A percentile compares a stretch with the other conserved stretches of the same genome.
phyloP scores from a whole-genome alignment of 1,140 invertebrate genomes.

The Achatina immaculata region DNA sequence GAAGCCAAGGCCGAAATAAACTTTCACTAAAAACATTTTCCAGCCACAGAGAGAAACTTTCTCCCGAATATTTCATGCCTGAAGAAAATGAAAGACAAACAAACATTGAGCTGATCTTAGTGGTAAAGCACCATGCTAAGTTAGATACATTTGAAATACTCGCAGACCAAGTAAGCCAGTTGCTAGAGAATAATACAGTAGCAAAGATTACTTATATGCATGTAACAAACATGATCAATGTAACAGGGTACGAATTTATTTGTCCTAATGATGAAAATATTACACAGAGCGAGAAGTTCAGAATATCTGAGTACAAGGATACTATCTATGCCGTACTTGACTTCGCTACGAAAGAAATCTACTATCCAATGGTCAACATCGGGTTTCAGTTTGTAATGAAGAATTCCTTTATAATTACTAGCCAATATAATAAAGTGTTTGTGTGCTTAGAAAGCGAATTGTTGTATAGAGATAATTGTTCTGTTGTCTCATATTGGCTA shows the following conservation, averaged over 20 bases:
- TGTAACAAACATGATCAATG: not conserved
- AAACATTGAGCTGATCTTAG: not conserved
- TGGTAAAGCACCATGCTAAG: not conserved
- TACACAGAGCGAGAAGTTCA: not conserved
- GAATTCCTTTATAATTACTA: not conserved
- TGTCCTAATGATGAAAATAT: not conserved
- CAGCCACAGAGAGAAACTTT: not conserved
- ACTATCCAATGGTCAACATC: not conserved
- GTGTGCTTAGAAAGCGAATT: not conserved
- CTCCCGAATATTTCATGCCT: not conserved
- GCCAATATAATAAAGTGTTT: not conserved
- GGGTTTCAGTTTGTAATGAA: not conserved
- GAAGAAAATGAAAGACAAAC: not conserved
- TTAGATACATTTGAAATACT: not conserved
- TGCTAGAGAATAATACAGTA: not conserved
- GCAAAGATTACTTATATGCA: not conserved
- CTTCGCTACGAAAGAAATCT: not conserved
- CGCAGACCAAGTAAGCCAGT: not conserved
- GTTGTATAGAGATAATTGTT: not conserved
- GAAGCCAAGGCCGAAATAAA: not conserved
- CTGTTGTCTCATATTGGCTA: not conserved
- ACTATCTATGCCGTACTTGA: not conserved
- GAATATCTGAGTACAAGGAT: not conserved
- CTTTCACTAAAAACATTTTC: not conserved
- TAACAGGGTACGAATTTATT: not conserved